Percentiles rank a stretch among this genome's conserved stretches.
Conservation (phyloP, 2,797 vertebrate genomes). For the Podarcis lilfordi region DNA sequence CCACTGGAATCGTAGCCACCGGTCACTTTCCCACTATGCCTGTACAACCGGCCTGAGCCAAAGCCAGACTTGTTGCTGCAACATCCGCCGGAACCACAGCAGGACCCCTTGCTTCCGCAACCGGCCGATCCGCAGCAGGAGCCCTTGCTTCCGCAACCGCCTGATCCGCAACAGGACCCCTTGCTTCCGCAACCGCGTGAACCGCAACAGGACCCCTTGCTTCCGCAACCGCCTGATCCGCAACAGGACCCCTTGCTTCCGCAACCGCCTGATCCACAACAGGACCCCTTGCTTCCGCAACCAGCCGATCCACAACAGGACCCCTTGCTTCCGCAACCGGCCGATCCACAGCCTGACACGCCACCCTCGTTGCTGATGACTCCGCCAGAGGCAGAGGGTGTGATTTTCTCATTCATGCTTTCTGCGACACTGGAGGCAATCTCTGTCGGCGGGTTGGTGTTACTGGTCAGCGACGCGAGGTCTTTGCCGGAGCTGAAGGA, state of each 20-base stretch:
- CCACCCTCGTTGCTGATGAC: background rate
- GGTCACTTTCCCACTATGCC: background rate
- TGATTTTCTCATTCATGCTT: background rate
- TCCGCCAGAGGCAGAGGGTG: background rate
- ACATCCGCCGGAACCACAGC: no score
- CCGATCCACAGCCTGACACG: background rate
- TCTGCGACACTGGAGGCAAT: background rate
- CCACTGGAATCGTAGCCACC: slow-evolving; percentile 7
- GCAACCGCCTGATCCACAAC: background rate
- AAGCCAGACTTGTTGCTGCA: background rate
- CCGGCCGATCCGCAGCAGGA: background rate
- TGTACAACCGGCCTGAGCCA: background rate
- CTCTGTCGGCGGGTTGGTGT: background rate
- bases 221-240: background rate
- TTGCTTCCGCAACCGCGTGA: background rate
- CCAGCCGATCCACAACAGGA: background rate
- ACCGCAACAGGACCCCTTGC: background rate
- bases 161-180: background rate
- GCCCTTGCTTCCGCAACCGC: background rate
- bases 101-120: background rate
- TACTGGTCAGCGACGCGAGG: background rate
- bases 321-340: background rate
- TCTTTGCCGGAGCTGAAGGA: background rate
- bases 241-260: background rate
- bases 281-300: background rate